These are phyloP conservation scores for Myathropa florea DNA, from an alignment of 2,888 invertebrate genomes.

Conservation along the genomic window DNA sequence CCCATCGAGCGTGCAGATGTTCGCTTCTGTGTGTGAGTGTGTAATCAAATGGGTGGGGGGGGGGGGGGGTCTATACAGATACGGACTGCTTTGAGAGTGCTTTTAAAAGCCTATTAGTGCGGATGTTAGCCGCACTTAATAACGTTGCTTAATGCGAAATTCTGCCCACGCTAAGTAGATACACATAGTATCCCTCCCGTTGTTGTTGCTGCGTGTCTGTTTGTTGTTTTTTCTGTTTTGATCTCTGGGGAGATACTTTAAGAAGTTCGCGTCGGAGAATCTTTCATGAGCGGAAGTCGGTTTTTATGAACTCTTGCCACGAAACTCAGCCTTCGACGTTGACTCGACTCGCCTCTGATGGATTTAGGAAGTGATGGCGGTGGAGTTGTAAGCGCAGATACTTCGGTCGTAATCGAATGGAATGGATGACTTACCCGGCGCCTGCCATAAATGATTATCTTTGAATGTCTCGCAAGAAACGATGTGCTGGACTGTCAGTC, in stretches of 20 bases:
- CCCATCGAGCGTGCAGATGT: neutral
- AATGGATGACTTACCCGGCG: neutral
- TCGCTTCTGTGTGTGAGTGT: neutral
- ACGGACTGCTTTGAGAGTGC: neutral
- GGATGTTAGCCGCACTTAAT: slow-evolving; percentile 35
- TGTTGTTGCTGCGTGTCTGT: neutral
- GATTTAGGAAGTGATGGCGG: neutral
- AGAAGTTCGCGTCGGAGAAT: neutral
- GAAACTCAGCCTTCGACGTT: neutral
- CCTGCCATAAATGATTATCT: neutral
- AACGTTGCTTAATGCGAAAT: slow-evolving; percentile 11
- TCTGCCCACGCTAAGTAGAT: slow-evolving; percentile 24
- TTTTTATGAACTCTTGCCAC: neutral
- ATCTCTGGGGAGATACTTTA: neutral
- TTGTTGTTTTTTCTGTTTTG: neutral
- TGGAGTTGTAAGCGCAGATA: neutral
- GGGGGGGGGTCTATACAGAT: neutral
- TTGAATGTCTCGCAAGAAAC: too few relatives aligned
- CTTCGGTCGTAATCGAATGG: too few relatives aligned
- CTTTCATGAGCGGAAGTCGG: neutral
- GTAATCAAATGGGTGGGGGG: too few relatives aligned
- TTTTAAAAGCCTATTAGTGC: slow-evolving; percentile 32
- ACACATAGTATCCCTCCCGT: neutral
- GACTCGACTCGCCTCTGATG: neutral
- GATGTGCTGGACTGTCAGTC: neutral